Conservation (phyloP, 2,113 vertebrate genomes). For the Myrmecobius fasciatus region DNA sequence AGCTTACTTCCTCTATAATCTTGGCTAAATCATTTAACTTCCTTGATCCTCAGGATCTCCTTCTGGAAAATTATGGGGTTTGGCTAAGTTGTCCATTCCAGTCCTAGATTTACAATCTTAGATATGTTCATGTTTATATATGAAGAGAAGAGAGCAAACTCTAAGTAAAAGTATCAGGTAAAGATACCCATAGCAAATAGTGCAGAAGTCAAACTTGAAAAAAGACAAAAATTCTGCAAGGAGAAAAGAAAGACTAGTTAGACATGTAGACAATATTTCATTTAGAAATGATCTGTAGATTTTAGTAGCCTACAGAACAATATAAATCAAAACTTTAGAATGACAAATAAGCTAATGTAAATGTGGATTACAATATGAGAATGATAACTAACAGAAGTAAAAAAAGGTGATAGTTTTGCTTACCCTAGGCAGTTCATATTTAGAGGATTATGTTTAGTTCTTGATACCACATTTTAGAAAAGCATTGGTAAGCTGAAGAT, state of each 20-base stretch:
- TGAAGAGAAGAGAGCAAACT: neutral
- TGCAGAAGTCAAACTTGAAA: neutral
- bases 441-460: neutral
- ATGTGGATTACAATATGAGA: neutral
- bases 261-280: neutral
- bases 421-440: neutral
- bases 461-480: neutral
- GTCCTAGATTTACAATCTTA: neutral
- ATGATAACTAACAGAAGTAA: neutral
- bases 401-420: neutral
- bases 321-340: neutral
- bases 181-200: neutral
- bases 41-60: neutral
- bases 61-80: neutral
- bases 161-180: neutral
- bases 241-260: neutral
- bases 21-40: neutral
- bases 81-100: neutral
- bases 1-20: neutral
- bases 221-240: neutral
- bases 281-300: neutral
- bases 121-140: neutral
- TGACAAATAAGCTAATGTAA: neutral
- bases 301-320: neutral
- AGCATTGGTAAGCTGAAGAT: neutral